phyloP scores from a whole-genome alignment of 2,888 invertebrate species.

The Epistrophella euchroma region DNA sequence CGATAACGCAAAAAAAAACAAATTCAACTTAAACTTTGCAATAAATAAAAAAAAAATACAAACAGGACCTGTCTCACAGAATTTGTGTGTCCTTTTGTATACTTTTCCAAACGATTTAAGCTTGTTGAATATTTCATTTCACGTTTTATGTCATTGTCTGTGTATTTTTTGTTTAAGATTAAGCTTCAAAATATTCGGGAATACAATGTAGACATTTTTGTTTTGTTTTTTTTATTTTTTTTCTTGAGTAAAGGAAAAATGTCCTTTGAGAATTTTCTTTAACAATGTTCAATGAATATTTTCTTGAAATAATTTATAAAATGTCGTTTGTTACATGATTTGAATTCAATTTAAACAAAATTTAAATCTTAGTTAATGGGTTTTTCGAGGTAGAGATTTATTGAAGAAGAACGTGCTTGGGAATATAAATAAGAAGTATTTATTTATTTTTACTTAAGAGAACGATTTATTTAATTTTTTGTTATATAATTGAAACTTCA shows the following conservation, averaged over 20 bases:
- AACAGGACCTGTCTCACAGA: slow-evolving; percentile 20
- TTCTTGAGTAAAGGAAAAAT: background rate
- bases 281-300: slow-evolving; percentile 61
- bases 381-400: slow-evolving; percentile 37
- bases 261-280: slow-evolving; percentile 19
- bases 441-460: slow-evolving; percentile 1
- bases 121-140: slow-evolving; percentile 66
- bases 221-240: background rate
- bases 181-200: background rate
- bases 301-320: slow-evolving; percentile 38
- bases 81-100: slow-evolving; percentile 27
- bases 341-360: slow-evolving; percentile 29
- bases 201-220: slow-evolving; percentile 17
- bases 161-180: slow-evolving; percentile 25
- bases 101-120: slow-evolving; percentile 61
- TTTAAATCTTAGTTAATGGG: slow-evolving; percentile 35
- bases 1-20: background rate
- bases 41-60: slow-evolving; percentile 24
- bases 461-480: background rate
- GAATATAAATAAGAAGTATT: slow-evolving; percentile 7
- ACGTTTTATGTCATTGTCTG: slow-evolving; percentile 61
- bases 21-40: background rate
- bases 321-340: slow-evolving; percentile 47
- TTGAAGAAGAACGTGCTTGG: background rate
- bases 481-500: background rate